These are phyloP conservation scores for Cetonia aurata DNA, from an alignment of 2,888 invertebrate genomes.

Conservation along the genomic window DNA sequence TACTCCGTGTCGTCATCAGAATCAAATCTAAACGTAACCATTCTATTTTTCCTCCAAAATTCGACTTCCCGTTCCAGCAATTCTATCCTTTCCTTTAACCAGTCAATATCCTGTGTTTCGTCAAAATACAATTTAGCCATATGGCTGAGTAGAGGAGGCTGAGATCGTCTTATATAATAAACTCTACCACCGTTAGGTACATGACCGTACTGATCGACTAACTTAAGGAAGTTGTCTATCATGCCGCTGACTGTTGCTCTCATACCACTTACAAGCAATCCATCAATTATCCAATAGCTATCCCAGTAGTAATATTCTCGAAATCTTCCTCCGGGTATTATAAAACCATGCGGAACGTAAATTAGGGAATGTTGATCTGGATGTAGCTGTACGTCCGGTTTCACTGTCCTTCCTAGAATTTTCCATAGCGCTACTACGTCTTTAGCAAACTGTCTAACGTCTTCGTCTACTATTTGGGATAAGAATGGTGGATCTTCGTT, in stretches of 20 bases:
- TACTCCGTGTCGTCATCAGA: slow-evolving; percentile 67
- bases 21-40: slow-evolving; percentile 68
- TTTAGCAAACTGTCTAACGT: slow-evolving; percentile 73
- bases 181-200: slow-evolving; percentile 87
- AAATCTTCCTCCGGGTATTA: slow-evolving; percentile 80
- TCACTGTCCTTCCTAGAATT: slow-evolving; percentile 73
- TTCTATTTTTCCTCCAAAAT: slow-evolving; percentile 73
- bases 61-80: slow-evolving; percentile 74
- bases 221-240: slow-evolving; percentile 79
- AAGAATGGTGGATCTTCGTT: slow-evolving; percentile 72
- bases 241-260: slow-evolving; percentile 76
- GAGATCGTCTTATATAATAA: slow-evolving; percentile 80
- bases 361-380: slow-evolving; percentile 63
- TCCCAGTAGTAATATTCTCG: slow-evolving; percentile 89
- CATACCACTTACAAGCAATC: slow-evolving; percentile 84
- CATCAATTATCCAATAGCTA: slow-evolving; percentile 88
- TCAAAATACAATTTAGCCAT: slow-evolving; percentile 79
- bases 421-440: slow-evolving; percentile 75
- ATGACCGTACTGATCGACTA: slow-evolving; percentile 76
- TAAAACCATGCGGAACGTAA: slow-evolving; percentile 71
- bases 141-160: slow-evolving; percentile 77
- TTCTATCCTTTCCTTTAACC: slow-evolving; percentile 72
- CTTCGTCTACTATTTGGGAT: slow-evolving; percentile 69
- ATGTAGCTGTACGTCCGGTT: slow-evolving; percentile 69
- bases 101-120: slow-evolving; percentile 74